phyloP scores from a whole-genome alignment of 2,888 invertebrate genomes.

The Rhyacophila evoluta region DNA sequence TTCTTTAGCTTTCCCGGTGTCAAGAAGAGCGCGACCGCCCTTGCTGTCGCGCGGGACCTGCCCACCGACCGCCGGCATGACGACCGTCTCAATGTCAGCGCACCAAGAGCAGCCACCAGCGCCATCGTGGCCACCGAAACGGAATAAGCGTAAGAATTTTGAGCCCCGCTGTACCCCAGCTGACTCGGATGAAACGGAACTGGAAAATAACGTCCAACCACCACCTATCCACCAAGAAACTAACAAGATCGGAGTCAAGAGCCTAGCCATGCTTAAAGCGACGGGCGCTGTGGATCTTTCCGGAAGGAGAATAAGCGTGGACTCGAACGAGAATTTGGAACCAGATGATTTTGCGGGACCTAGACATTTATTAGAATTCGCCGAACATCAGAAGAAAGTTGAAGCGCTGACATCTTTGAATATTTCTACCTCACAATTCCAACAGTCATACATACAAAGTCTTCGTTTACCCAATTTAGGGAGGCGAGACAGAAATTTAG shows the following conservation, averaged over 20 bases:
- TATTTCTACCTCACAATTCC: constrained; percentile 60
- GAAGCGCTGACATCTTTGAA: constrained; percentile 44
- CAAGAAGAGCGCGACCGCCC: constrained; percentile 34
- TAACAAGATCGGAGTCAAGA: constrained; percentile 67
- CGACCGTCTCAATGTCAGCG: constrained; percentile 70
- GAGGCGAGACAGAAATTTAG: constrained; percentile 62
- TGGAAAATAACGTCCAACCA: constrained; percentile 59
- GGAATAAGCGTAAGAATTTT: constrained; percentile 84
- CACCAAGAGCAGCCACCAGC: constrained; percentile 71
- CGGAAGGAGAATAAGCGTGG: constrained; percentile 67
- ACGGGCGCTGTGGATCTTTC: constrained; percentile 65
- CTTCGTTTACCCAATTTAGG: constrained; percentile 63
- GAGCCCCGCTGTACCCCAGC: constrained; percentile 78
- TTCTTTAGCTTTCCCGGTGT: constrained; percentile 33
- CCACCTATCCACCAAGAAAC: constrained; percentile 59
- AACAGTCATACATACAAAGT: constrained; percentile 69
- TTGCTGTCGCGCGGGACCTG: background rate
- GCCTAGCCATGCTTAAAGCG: constrained; percentile 66
- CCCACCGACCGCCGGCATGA: constrained; percentile 64
- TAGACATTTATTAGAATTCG: constrained; percentile 63
- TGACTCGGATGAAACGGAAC: constrained; percentile 7
- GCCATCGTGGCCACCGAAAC: constrained; percentile 71
- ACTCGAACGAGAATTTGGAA: constrained; percentile 70
- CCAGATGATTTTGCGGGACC: constrained; percentile 62
- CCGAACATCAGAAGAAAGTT: constrained; percentile 50